These are phyloP conservation scores for Gymnothorax reevesii DNA, from an alignment of 2,797 vertebrate species.

Conservation along the genomic window DNA sequence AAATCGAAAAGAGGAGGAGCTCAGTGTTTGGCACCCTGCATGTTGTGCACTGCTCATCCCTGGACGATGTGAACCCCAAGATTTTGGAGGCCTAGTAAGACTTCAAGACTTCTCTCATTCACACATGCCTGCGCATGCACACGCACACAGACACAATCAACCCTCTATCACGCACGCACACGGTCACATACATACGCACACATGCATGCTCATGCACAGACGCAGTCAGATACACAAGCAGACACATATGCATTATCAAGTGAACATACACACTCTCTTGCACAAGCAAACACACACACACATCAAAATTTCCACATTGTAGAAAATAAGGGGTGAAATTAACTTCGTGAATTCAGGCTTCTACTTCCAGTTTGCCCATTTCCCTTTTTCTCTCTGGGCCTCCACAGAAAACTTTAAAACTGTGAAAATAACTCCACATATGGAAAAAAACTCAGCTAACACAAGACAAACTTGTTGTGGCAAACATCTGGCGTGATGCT, in stretches of 20 bases:
- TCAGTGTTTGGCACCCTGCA: slow-evolving; percentile 95
- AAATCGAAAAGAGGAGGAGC: slow-evolving; percentile 96
- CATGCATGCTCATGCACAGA: no score
- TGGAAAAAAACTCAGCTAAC: no score
- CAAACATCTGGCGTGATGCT: no score
- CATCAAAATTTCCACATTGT: not conserved
- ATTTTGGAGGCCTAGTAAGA: slow-evolving; percentile 98
- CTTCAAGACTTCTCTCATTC: not conserved
- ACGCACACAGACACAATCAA: no score
- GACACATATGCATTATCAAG: no score
- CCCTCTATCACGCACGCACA: no score
- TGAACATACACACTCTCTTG: no score
- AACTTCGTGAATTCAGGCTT: not conserved
- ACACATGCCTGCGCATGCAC: not conserved
- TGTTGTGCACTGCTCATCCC: slow-evolving; percentile 94
- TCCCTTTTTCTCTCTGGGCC: not conserved
- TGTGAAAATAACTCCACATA: no score
- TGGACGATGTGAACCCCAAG: slow-evolving; percentile 98
- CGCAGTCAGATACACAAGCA: no score
- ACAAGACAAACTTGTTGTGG: no score
- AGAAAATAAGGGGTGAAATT: no score
- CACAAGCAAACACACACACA: not conserved
- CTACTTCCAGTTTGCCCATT: not conserved
- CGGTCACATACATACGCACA: no score
- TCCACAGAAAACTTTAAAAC: not conserved